Evolutionary conservation across 2,113 vertebrate species (phyloP).

Genomic region (Apus apus): DNA sequence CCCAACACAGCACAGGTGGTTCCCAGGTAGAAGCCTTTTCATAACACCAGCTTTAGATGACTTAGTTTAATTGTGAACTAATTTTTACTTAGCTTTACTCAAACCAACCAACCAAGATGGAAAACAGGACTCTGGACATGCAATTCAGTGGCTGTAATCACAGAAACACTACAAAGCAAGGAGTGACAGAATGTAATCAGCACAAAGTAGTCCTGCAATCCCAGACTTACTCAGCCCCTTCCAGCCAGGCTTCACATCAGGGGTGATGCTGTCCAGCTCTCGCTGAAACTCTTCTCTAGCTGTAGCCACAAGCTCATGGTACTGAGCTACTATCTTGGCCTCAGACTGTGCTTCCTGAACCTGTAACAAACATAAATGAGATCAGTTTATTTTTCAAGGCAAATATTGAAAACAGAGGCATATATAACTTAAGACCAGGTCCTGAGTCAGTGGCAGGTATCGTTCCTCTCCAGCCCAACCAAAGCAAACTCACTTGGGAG

Average conservation of each 20-base stretch:
- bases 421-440: not conserved
- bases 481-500: not conserved
- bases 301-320: constrained; percentile 91
- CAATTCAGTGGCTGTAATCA: accelerated
- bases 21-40: not conserved
- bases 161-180: not conserved
- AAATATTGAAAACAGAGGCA: not conserved
- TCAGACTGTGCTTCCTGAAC: constrained; percentile 91
- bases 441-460: not conserved
- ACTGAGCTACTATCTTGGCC: constrained; percentile 92
- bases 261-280: constrained; percentile 93
- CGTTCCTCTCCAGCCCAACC: not conserved
- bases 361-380: constrained; percentile 61
- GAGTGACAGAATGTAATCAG: not conserved
- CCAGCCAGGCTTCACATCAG: constrained; percentile 92
- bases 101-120: not conserved
- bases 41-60: not conserved
- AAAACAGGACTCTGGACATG: not conserved
- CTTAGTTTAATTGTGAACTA: not conserved
- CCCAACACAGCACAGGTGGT: not conserved
- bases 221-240: constrained; percentile 90
- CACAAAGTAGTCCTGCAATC: accelerated
- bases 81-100: not conserved
- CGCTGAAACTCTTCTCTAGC: constrained; percentile 91
- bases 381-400: not conserved